phyloP scores from a whole-genome alignment of 1,140 invertebrate genomes.

The Ericerus pela region DNA sequence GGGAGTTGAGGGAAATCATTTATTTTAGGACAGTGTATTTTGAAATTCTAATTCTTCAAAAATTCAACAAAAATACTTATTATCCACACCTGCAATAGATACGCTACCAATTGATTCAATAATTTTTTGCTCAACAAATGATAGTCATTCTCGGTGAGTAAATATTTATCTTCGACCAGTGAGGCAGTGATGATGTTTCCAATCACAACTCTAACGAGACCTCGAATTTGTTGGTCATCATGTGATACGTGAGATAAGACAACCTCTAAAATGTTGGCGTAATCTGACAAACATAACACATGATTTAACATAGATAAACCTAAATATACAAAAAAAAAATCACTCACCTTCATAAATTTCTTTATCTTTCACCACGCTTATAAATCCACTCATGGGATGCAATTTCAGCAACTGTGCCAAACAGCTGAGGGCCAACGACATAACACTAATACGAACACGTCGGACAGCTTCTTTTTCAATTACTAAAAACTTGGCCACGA shows the following conservation, averaged over 20 bases:
- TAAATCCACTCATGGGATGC: conserved; percentile 50
- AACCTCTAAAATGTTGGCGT: not conserved
- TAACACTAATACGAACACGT: conserved; percentile 63
- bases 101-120: not conserved
- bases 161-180: conserved; percentile 16
- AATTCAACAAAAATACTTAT: too few species aligned
- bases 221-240: conserved; percentile 66
- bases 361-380: conserved; percentile 40
- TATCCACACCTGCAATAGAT: not conserved
- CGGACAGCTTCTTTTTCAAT: conserved; percentile 43
- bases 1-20: too few species aligned
- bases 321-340: not conserved
- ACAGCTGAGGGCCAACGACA: conserved; percentile 62
- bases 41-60: too few species aligned
- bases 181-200: conserved; percentile 48
- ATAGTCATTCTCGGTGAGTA: not conserved
- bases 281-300: conserved; percentile 4
- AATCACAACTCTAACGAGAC: conserved; percentile 48
- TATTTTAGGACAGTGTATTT: too few species aligned
- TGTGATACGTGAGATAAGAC: conserved; percentile 35
- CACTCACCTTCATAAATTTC: not conserved
- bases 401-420: conserved; percentile 49
- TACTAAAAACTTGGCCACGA: conserved; percentile 60
- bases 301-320: too few species aligned
- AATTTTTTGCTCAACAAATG: not conserved